Percentiles rank a stretch among this genome's conserved stretches.
Evolutionary conservation across 2,113 vertebrate species (phyloP).

Genomic region (Odontophorus gujanensis): DNA sequence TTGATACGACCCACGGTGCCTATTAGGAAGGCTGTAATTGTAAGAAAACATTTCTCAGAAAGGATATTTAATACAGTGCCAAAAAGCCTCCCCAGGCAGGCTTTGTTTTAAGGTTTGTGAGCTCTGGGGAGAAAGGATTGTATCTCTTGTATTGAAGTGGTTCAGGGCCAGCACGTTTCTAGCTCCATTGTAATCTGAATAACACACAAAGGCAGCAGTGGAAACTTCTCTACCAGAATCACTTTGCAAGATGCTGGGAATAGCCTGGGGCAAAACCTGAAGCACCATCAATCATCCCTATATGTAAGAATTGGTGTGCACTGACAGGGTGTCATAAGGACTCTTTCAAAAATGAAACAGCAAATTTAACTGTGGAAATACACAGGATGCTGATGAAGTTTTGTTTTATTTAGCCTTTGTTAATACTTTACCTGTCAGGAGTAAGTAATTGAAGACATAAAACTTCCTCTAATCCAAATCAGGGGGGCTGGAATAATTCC

Average conservation of each 20-base stretch:
- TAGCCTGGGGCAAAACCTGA: conserved; percentile 36
- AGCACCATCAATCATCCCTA: not conserved
- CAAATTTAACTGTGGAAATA: not conserved
- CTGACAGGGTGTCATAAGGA: not conserved
- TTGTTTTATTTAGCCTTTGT: not conserved
- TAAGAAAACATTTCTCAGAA: conserved; percentile 32
- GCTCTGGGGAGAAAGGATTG: not conserved
- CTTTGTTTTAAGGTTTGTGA: conserved; percentile 48
- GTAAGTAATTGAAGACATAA: not conserved
- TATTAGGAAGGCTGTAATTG: conserved; percentile 29
- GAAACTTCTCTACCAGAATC: not conserved
- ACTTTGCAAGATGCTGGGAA: conserved; percentile 12
- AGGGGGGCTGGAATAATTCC: not conserved
- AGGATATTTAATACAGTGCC: conserved; percentile 42
- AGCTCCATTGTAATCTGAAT: not conserved
- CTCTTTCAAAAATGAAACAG: not conserved
- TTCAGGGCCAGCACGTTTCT: not conserved
- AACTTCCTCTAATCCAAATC: not conserved
- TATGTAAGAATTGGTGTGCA: not conserved
- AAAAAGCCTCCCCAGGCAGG: conserved; percentile 28
- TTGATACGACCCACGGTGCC: not conserved
- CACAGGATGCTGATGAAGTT: not conserved
- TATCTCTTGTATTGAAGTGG: not conserved
- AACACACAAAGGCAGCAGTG: not conserved
- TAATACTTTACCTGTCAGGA: not conserved